Conservation (phyloP, 2,888 invertebrate genomes). For the Listrodromus nycthemerus region DNA sequence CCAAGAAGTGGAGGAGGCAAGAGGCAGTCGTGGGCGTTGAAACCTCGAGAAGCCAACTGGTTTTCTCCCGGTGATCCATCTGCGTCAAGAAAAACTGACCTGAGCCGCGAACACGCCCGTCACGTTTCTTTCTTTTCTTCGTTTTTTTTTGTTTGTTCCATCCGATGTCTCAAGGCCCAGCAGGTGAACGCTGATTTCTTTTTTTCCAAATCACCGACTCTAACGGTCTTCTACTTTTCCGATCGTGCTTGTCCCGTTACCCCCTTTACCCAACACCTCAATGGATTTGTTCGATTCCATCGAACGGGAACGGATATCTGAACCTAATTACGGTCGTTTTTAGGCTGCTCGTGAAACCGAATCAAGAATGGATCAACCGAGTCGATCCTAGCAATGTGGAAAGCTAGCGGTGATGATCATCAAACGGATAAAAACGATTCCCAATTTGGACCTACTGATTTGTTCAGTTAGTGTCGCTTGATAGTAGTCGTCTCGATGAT, state of each 20-base stretch:
- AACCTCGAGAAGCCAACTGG: conserved; percentile 48
- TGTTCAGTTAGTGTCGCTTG: no score
- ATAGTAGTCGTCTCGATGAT: no score
- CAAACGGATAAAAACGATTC: no score
- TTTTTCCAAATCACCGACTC: neutral
- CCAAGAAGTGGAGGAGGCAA: neutral
- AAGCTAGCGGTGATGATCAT: no score
- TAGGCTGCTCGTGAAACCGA: no score
- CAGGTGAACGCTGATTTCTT: conserved; percentile 25
- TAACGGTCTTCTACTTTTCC: conserved; percentile 6
- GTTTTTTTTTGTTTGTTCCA: conserved; percentile 8
- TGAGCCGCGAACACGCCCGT: conserved; percentile 42
- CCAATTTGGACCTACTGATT: no score
- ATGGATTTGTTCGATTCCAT: no score
- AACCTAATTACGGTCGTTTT: no score
- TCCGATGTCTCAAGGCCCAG: conserved; percentile 28
- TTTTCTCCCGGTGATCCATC: conserved; percentile 48
- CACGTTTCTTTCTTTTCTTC: conserved; percentile 33
- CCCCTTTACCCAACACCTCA: no score
- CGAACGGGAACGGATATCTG: no score
- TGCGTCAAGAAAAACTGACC: conserved; percentile 53
- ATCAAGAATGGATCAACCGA: no score
- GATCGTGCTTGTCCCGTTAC: neutral
- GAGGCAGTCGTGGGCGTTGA: conserved; percentile 42
- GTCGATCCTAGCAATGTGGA: no score